phyloP scores from a whole-genome alignment of 2,797 vertebrate genomes.

The Percopsis omiscomaycus region DNA sequence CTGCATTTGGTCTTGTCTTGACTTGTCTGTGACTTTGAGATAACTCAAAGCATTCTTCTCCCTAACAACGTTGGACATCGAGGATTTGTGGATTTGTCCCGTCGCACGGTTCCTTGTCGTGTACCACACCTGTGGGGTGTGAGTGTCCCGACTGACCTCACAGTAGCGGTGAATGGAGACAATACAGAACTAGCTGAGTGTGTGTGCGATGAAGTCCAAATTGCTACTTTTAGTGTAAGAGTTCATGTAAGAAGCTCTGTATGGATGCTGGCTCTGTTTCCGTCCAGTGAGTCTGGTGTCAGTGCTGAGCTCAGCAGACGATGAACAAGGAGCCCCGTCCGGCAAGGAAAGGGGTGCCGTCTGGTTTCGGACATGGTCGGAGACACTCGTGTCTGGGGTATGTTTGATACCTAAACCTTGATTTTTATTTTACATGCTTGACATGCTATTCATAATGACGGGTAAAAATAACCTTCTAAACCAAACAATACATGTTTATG shows the following conservation, averaged over 20 bases:
- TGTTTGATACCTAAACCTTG: constrained; percentile 43
- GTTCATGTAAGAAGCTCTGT: constrained; percentile 7
- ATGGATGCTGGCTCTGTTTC: constrained; percentile 36
- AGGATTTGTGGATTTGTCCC: constrained; percentile 17
- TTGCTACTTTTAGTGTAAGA: constrained; percentile 6
- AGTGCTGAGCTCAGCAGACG: constrained; percentile 40
- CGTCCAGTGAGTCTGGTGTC: constrained; percentile 22
- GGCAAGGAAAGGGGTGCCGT: constrained; percentile 55
- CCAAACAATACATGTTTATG: too few species aligned
- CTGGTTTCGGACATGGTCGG: constrained; percentile 64
- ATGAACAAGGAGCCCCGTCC: constrained; percentile 73
- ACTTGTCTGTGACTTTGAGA: constrained; percentile 44
- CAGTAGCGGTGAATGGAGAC: constrained; percentile 22
- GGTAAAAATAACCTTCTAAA: neutral
- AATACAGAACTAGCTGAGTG: constrained; percentile 1
- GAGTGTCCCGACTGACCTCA: too few species aligned
- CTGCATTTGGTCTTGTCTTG: constrained; percentile 43
- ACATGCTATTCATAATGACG: neutral
- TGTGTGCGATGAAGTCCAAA: constrained; percentile 8
- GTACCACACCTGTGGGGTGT: too few species aligned
- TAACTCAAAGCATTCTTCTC: constrained; percentile 46
- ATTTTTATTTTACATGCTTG: neutral
- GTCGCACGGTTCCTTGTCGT: too few species aligned
- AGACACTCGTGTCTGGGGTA: constrained; percentile 81
- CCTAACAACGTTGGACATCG: constrained; percentile 21